Percentiles rank a stretch among this genome's conserved stretches.
phyloP scores from a whole-genome alignment of 2,113 vertebrate genomes.

The Bambusicola thoracicus region DNA sequence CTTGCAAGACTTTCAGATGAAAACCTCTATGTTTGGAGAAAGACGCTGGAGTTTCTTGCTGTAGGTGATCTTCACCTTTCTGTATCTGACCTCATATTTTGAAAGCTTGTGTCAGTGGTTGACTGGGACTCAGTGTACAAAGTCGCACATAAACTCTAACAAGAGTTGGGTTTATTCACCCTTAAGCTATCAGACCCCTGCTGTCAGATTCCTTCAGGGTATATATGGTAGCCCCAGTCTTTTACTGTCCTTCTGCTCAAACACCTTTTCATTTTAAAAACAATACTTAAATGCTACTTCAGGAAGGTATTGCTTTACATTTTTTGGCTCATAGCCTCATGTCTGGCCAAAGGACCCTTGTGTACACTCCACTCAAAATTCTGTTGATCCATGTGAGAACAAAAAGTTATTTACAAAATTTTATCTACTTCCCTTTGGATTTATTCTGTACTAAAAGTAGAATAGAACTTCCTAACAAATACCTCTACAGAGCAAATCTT shows the following conservation, averaged over 20 bases:
- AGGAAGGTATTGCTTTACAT: not conserved
- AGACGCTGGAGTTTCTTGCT: not conserved
- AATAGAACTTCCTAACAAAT: not conserved
- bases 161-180: not conserved
- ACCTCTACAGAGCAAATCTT: not conserved
- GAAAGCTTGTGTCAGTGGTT: fast-evolving
- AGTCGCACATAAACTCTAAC: not conserved
- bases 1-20: not conserved
- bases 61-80: not conserved
- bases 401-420: not conserved
- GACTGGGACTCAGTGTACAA: not conserved
- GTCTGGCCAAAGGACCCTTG: not conserved
- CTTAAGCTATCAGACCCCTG: not conserved
- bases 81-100: fast-evolving
- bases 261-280: not conserved
- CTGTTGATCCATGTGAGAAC: fast-evolving
- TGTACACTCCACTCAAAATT: not conserved
- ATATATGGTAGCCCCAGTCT: not conserved
- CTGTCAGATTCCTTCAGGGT: not conserved
- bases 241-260: not conserved
- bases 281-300: not conserved
- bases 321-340: not conserved
- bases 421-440: not conserved
- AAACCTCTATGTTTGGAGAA: not conserved
- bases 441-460: not conserved